These are phyloP conservation scores for Acholoe squamosa DNA, from an alignment of 2,888 invertebrate species.

Conservation along the genomic window DNA sequence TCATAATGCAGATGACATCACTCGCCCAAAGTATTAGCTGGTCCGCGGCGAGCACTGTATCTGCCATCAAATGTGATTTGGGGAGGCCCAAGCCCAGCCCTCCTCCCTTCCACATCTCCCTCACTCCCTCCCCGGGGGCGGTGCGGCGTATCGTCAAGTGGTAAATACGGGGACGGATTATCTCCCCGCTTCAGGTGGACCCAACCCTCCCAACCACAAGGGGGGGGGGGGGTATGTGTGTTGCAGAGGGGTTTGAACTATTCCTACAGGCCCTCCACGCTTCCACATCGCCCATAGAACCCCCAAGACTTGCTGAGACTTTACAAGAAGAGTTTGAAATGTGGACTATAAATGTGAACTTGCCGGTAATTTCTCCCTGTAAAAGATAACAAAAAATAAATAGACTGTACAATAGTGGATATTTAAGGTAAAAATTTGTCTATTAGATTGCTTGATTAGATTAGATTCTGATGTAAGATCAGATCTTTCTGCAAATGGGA, in stretches of 20 bases:
- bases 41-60: constrained; percentile 24
- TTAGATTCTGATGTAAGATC: no score
- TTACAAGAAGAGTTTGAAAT: no score
- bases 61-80: constrained; percentile 55
- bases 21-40: constrained; percentile 42
- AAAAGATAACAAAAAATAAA: no score
- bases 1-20: constrained; percentile 60
- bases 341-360: no score
- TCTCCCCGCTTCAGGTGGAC: constrained; percentile 56
- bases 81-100: neutral
- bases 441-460: no score
- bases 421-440: no score
- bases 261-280: no score
- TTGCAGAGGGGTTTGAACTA: neutral
- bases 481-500: no score
- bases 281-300: no score
- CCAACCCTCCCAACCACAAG: neutral
- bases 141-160: constrained; percentile 10
- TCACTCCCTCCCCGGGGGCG: neutral
- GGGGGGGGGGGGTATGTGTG: constrained; percentile 5
- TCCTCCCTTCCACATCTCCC: constrained; percentile 8
- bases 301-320: no score
- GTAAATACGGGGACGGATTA: constrained; percentile 58
- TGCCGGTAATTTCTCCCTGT: no score
- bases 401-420: no score